phyloP scores from a whole-genome alignment of 2,113 vertebrate species.

The Vimba vimba region DNA sequence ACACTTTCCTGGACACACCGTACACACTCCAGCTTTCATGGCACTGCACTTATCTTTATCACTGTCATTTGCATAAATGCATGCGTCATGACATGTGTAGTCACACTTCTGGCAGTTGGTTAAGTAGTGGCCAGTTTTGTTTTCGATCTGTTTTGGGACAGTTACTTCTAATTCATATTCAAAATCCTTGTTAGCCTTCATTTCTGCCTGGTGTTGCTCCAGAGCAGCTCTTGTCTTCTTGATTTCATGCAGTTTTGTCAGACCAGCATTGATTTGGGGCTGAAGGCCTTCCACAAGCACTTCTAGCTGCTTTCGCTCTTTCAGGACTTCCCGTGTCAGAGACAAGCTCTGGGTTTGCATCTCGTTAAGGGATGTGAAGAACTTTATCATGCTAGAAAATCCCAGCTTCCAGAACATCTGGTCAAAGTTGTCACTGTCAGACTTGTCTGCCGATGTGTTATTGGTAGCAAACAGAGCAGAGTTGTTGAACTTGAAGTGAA shows the following conservation, averaged over 20 bases:
- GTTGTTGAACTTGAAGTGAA: constrained; percentile 64
- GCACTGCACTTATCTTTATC: not conserved
- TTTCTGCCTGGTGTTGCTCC: constrained; percentile 37
- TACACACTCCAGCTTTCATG: not conserved
- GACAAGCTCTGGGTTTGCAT: constrained; percentile 43
- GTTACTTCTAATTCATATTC: not conserved
- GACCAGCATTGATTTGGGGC: constrained; percentile 24
- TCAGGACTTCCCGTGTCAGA: constrained; percentile 32
- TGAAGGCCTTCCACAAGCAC: not conserved
- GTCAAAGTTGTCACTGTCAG: constrained; percentile 45
- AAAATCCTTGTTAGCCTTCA: constrained; percentile 45
- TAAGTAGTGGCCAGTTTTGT: not conserved
- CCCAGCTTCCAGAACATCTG: constrained; percentile 51
- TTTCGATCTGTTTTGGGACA: not conserved
- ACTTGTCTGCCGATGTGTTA: not conserved
- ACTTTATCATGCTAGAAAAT: constrained; percentile 28
- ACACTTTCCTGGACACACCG: not conserved
- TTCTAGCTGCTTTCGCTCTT: constrained; percentile 34
- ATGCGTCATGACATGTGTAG: constrained; percentile 37
- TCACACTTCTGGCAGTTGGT: constrained; percentile 27
- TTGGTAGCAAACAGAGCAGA: constrained; percentile 55
- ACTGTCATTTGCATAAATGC: fast-evolving
- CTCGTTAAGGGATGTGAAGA: not conserved
- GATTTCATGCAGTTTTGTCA: constrained; percentile 62
- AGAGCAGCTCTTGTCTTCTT: constrained; percentile 37